Base-by-base conservation (phyloP, 1,140 invertebrate genomes). In the Ephestia elutella region DNA sequence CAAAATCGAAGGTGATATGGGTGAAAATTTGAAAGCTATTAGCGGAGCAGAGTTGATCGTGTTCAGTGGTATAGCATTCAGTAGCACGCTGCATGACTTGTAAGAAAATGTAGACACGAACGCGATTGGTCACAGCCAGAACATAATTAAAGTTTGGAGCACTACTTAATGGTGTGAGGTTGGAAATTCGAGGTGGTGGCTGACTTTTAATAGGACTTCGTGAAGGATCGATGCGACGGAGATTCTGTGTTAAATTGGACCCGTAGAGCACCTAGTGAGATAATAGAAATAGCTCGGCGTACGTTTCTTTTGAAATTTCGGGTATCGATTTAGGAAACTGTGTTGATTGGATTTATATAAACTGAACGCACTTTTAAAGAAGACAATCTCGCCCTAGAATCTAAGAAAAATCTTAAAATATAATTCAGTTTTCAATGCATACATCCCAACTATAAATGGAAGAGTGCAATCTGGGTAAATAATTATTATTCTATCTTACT, bases 111-210 rank as follows among this genome's bases (percentile, higher is more conserved):
- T 53, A 82, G 83, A 87, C 83, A 88, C 83, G 86, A 86, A 78
- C 81, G 72, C 82, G 73, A 88, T 88, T 88, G 86, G 83, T 87
- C 84, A 88, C 86, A 87, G 81, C 70, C 82, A 63, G 77, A 86
- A 86, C 78, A 82, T 87, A 88, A 88, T 88, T 88, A 88, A 88
- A 88, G 83, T 88, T 88, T 85, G 84, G 82, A 82, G 80, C 78
- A 83, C 73, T 80, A 80, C 71, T 78, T 88, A 86, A 87, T 88
- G 84, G 84, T 80, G 80, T 85, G 80, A 86, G 76, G 80, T 80
- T 78, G 76, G 75, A 80, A 73, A 86, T 88, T 86, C 81, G 83
- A 83, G 82, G 80, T 85, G 81, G 80, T 85, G 73, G 73, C 69
- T 86, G 83, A 87, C 81, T 87, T 87, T 86, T 86, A 86, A 88